Evolutionary conservation across 2,797 vertebrate genomes (phyloP).

Genomic region (Neoniphon sammara): DNA sequence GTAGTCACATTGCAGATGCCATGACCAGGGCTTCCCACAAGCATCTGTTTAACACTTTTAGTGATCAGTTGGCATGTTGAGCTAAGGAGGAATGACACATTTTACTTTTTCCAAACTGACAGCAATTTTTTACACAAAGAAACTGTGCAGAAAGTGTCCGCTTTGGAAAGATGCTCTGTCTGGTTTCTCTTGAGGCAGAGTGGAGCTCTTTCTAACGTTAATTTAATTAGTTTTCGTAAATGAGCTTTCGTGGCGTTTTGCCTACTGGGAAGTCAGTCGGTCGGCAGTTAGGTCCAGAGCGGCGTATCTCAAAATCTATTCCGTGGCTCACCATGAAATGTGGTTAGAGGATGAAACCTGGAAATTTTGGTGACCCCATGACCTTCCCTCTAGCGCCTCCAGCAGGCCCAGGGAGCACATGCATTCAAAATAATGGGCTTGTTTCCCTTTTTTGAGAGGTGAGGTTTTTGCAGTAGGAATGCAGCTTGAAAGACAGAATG

Average conservation of each 20-base stretch:
- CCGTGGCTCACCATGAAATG: too few species aligned
- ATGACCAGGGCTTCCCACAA: constrained; percentile 52
- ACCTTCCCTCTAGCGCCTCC: too few species aligned
- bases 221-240: too few species aligned
- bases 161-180: not conserved
- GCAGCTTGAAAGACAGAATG: not conserved
- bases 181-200: too few species aligned
- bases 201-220: not conserved
- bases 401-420: too few species aligned
- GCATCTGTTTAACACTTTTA: constrained; percentile 54
- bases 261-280: too few species aligned
- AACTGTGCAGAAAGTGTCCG: not conserved
- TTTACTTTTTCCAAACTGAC: not conserved
- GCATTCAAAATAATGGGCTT: too few species aligned
- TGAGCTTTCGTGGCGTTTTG: too few species aligned
- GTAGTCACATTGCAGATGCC: constrained; percentile 32
- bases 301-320: too few species aligned
- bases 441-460: not conserved
- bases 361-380: too few species aligned
- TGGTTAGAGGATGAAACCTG: too few species aligned
- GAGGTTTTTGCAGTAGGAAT: not conserved
- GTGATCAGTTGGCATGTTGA: constrained; percentile 6
- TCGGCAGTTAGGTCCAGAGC: too few species aligned
- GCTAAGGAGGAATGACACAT: constrained; percentile 5
- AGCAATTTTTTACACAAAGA: not conserved